Conservation (phyloP, 2,888 invertebrate species). For the Idaea aversata region DNA sequence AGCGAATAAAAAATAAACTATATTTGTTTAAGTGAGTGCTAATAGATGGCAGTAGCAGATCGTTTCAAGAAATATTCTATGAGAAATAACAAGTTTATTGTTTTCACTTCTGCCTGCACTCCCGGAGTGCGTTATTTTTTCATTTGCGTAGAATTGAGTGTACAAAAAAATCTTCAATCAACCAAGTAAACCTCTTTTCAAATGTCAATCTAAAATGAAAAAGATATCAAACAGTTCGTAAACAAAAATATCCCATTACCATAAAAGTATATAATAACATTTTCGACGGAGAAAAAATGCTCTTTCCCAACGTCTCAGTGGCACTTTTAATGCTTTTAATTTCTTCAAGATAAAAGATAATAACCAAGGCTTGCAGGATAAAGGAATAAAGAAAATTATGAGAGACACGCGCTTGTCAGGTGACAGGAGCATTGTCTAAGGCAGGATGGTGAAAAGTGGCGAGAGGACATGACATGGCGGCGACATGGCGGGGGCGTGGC, state of each 20-base stretch:
- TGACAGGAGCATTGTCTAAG: conserved; percentile 39
- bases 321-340: conserved; percentile 38
- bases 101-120: no score
- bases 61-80: no score
- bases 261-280: neutral
- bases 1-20: no score
- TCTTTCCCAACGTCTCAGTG: conserved; percentile 7
- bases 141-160: no score
- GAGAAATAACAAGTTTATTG: no score
- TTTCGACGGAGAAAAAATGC: neutral
- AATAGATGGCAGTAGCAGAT: no score
- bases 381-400: conserved; percentile 55
- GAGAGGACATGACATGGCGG: neutral
- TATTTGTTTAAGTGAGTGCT: no score
- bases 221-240: neutral
- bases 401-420: conserved; percentile 58
- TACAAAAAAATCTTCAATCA: neutral
- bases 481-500: neutral
- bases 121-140: no score
- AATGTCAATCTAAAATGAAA: neutral
- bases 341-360: conserved; percentile 50
- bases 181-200: neutral
- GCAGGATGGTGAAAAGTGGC: neutral
- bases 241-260: neutral
- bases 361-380: conserved; percentile 43